Evolutionary conservation across 1,140 invertebrate species (phyloP), one percentile per base, ranked within the genome.

Genomic region (Drosophila baimaii): DNA sequence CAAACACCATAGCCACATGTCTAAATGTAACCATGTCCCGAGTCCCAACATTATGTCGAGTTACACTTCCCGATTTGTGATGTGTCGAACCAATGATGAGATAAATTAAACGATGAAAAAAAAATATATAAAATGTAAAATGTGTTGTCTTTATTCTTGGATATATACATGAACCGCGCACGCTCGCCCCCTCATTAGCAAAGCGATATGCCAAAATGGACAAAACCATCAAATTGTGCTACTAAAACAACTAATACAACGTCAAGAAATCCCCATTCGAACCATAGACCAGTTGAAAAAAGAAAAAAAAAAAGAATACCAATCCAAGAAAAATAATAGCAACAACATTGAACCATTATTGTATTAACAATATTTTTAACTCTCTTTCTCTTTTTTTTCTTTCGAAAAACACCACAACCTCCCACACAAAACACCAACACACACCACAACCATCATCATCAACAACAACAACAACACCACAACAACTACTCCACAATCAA

Each of bases 291-390:
- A 81, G 79, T 39, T 47, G 25, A 79, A 43, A 56, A 56, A 51
- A 35, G n/a, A 33, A 55, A 52, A 52, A 29, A 54, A 71, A 66
- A 57, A 27, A 39, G 21, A 33, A 31, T 27, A 69, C 33, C 21
- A 39, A 68, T 46, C 27, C 49, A 41, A 52, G 39, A 37, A 55
- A 21, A 77, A 77, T 52, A 75, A 69, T 70, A 77, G 74, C 49
- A 77, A 81, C 59, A 70, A 71, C 57, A 74, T 73, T 88, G 83
- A 88, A 76, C 83, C 82, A 82, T 86, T 83, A 79, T 86, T 83
- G 76, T 90, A 90, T 81, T 89, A 89, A 89, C 84, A 84, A 79
- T 63, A 76, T 84, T 84, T 88, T 89, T 89, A 90, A 89, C 74
- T 90, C 80, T 86, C 76, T 78, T 78, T 79, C 61, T 84, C 81